Conservation (phyloP, 2,113 vertebrate genomes). For the Progne subis region DNA sequence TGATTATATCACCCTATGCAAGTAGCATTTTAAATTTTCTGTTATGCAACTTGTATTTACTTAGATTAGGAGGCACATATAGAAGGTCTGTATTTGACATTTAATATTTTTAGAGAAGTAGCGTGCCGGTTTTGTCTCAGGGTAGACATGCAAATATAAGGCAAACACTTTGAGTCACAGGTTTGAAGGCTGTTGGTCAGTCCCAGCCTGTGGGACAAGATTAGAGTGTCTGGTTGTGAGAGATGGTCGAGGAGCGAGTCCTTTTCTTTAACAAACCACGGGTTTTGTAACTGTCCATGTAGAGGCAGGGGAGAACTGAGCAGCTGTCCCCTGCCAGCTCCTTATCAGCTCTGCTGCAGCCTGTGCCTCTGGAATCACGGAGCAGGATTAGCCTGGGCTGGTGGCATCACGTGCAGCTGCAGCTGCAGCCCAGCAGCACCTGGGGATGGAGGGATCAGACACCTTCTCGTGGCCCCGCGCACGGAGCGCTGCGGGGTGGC, state of each 20-base stretch:
- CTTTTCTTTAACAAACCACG: rapidly evolving
- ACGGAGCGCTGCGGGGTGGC: background rate
- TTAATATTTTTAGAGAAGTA: background rate
- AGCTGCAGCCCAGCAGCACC: background rate
- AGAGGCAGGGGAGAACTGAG: background rate
- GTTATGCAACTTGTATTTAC: background rate
- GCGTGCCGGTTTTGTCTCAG: rapidly evolving
- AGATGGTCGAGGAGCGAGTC: background rate
- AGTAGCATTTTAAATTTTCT: background rate
- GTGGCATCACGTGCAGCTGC: background rate
- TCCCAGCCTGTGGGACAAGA: background rate
- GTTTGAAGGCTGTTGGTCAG: background rate
- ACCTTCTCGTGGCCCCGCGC: background rate
- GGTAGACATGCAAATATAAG: background rate
- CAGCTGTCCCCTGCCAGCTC: rapidly evolving
- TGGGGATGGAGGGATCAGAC: background rate
- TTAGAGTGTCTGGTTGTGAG: background rate
- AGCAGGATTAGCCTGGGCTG: background rate
- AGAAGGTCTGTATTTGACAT: background rate
- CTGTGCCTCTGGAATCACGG: background rate
- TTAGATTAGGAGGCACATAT: background rate
- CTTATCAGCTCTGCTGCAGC: background rate
- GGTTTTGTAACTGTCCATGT: background rate
- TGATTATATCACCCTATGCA: rapidly evolving
- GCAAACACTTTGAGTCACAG: background rate